These are phyloP conservation scores for Drosophila busckii DNA, from an alignment of 1,140 invertebrate genomes.

Conservation along the genomic window DNA sequence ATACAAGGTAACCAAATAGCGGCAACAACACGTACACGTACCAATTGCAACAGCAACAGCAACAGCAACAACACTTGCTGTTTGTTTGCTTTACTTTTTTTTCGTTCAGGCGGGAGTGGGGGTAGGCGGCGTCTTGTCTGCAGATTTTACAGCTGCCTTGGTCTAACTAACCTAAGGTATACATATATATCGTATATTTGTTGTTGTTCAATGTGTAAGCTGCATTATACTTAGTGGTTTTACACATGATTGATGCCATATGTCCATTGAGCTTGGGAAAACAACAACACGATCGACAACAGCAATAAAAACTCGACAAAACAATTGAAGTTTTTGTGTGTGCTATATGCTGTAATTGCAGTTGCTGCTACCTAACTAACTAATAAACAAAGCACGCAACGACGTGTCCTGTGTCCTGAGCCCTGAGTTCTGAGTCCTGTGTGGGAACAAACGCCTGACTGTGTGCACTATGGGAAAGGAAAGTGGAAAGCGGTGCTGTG, in stretches of 20 bases:
- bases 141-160: constrained; percentile 52
- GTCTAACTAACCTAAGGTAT: constrained; percentile 24
- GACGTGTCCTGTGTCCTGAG: constrained; percentile 23
- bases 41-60: too few species aligned
- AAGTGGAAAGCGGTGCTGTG: constrained; percentile 1
- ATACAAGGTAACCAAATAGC: constrained; percentile 76
- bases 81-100: constrained; percentile 3
- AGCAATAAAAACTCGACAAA: constrained; percentile 2
- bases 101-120: background rate
- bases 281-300: constrained; percentile 11
- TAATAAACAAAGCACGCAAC: constrained; percentile 35
- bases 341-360: constrained; percentile 29
- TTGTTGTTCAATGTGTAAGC: constrained; percentile 17
- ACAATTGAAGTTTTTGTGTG: too few species aligned
- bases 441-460: constrained; percentile 54
- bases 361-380: background rate
- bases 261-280: constrained; percentile 33
- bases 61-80: constrained; percentile 48
- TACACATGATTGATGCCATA: constrained; percentile 75
- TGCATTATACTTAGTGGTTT: constrained; percentile 68
- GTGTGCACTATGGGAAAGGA: constrained; percentile 46
- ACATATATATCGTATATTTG: background rate
- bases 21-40: constrained; percentile 75
- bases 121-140: constrained; percentile 5
- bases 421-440: constrained; percentile 18